Conservation (phyloP, 2,888 invertebrate genomes). For the Lasioglossum oenotherae region DNA sequence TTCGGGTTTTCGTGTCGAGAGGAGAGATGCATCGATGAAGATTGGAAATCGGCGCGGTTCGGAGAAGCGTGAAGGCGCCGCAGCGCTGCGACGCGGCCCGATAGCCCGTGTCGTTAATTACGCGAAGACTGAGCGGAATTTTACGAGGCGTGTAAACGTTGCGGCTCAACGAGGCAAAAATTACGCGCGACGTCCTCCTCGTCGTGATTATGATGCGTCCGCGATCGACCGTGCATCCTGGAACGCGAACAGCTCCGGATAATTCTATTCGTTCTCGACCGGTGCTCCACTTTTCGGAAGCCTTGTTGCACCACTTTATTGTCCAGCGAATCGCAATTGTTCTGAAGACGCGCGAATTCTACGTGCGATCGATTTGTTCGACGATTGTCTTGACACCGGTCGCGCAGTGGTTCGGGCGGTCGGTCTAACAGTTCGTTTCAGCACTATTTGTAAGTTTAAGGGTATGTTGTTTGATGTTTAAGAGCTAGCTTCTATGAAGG, state of each 20-base stretch:
- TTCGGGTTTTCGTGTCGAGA: background rate
- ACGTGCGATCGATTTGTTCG: background rate
- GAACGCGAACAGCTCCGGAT: background rate
- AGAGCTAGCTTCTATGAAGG: too few species aligned
- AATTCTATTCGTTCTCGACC: background rate
- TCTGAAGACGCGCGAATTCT: background rate
- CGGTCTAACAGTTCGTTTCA: too few species aligned
- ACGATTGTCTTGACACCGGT: too few species aligned
- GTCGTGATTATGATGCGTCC: background rate
- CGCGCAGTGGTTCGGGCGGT: too few species aligned
- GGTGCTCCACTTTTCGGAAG: background rate
- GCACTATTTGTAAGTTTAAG: too few species aligned
- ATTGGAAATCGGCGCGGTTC: background rate
- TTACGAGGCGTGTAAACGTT: constrained; percentile 24
- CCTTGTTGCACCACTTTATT: background rate
- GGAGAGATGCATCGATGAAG: background rate
- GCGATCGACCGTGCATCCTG: constrained; percentile 3
- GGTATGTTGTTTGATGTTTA: too few species aligned
- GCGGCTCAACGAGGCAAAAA: constrained; percentile 31
- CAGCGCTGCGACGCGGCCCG: background rate
- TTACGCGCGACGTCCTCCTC: constrained; percentile 12
- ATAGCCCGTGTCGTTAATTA: constrained; percentile 4
- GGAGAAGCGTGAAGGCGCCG: background rate
- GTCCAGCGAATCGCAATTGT: background rate
- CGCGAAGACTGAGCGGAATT: background rate